Conservation (phyloP, 2,888 invertebrate genomes). For the Mycogona germanica region DNA sequence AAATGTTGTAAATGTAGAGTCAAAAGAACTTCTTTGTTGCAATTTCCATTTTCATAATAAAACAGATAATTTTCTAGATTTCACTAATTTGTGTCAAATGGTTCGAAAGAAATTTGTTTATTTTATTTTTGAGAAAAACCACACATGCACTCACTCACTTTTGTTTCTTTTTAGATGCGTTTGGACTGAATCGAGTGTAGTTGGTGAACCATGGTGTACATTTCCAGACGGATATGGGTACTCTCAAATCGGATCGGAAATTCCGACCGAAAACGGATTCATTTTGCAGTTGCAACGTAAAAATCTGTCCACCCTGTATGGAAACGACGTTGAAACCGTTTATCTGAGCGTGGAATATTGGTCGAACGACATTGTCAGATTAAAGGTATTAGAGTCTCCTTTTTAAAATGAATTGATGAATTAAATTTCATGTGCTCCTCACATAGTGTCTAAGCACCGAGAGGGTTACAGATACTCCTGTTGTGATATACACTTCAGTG, state of each 20-base stretch:
- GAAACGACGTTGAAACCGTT: slow-evolving; percentile 13
- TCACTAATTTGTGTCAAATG: too few species aligned
- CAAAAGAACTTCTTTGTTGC: too few species aligned
- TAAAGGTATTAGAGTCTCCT: slow-evolving; percentile 13
- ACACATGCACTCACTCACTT: neutral
- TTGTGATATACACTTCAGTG: too few species aligned
- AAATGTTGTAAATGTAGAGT: too few species aligned
- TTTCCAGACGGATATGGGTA: slow-evolving; percentile 19
- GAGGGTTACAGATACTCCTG: too few species aligned
- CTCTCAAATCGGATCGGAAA: neutral
- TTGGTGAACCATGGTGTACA: slow-evolving; percentile 14
- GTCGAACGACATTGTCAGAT: slow-evolving; percentile 10
- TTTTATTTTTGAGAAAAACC: too few species aligned
- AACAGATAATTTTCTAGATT: too few species aligned
- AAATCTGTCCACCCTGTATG: slow-evolving; percentile 6
- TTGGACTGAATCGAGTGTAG: slow-evolving; percentile 2
- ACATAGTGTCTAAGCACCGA: too few species aligned
- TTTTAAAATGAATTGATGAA: too few species aligned
- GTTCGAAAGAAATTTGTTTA: too few species aligned
- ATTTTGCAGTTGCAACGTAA: slow-evolving; percentile 1
- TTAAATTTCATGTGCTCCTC: too few species aligned
- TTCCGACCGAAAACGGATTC: neutral
- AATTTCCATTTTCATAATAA: too few species aligned
- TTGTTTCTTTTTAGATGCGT: slow-evolving; percentile 12
- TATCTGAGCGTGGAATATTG: slow-evolving; percentile 12